Base-by-base conservation (phyloP, 2,797 vertebrate genomes). In the Poeciliopsis infans region DNA sequence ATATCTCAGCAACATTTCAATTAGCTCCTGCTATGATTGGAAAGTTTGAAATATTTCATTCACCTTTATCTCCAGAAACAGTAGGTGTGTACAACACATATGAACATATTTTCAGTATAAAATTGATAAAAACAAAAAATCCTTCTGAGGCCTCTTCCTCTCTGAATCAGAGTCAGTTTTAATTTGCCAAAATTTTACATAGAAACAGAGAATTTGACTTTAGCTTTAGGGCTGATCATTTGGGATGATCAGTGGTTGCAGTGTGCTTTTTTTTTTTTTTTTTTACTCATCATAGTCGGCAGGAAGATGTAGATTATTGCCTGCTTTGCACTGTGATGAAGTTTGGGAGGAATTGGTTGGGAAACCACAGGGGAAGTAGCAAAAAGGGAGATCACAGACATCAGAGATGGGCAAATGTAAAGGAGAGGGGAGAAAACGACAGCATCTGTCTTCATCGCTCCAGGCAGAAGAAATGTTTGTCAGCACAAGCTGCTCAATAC, bases 401-500 rank as follows among this genome's bases (percentile, higher is more conserved):
- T 28, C 28, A 71, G 28, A 33, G 68, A 78, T 31, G 28, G 47
- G 46, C 59, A 66, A 45, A 68, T 36, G 51, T 41, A 46, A 28
- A 57, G 41, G 25, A 43, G n/a, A 41, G 59, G 8, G 66, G 47
- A 69, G n/a, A 55, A 36, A 74, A 74, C 23, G 0, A 15, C 23
- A 5, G 64, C 76, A 78, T 71, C 68, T 72, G 76, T 15, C n/a
- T 12, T 57, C 39, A 33, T 59, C 23, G 51, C 76, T 78, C 11
- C 68, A 75, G 57, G 86, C 51, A 41, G 85, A 83, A 79, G 64
- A 87, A 43, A 85, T 74, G 77, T 92, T 89, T 86, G 85, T 88
- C 84, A 86, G 77, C 78, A 84, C 86, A 84, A 90, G 80, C 85
- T 88, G 88, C 84, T 91, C 76, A 28, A 78, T 47, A 72, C 74